These are phyloP conservation scores for Porites cylindrica DNA, from an alignment of 92 coral and sea anemone genomes.

Conservation along the genomic window DNA sequence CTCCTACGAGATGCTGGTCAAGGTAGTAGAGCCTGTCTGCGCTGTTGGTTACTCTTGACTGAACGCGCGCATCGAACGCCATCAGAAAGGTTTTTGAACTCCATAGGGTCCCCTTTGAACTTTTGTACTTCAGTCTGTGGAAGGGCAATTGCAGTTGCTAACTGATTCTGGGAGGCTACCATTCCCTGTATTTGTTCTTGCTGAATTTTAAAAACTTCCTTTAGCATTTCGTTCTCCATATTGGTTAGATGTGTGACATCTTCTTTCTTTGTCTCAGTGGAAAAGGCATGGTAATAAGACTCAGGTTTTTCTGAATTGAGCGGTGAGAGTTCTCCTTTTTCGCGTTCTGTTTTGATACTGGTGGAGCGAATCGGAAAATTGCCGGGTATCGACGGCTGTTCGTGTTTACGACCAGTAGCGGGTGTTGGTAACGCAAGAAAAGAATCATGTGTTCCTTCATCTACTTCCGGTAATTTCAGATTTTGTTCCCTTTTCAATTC, in stretches of 20 bases:
- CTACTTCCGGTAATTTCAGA: no score
- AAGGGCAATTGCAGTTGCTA: slow-evolving; percentile 16
- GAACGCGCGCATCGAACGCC: no score
- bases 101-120: no score
- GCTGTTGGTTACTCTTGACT: no score
- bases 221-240: slow-evolving; percentile 1
- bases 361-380: slow-evolving; percentile 19
- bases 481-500: no score
- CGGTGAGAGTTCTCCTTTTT: slow-evolving; percentile 5
- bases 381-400: slow-evolving; percentile 23
- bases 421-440: no score
- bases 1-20: no score
- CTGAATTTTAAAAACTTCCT: slow-evolving; percentile 18
- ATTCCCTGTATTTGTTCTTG: slow-evolving; percentile 7
- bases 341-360: slow-evolving; percentile 20
- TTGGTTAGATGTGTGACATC: no score
- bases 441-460: no score
- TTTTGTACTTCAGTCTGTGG: slow-evolving; percentile 5
- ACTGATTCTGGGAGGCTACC: background rate
- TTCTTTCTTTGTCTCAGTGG: no score
- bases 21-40: no score
- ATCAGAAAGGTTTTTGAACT: no score
- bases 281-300: background rate
- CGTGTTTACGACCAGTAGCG: background rate
- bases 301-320: slow-evolving; percentile 16